Evolutionary conservation across 2,797 vertebrate genomes (phyloP), one percentile per base, ranked within the genome.

Genomic region (Rhinogobio ventralis): DNA sequence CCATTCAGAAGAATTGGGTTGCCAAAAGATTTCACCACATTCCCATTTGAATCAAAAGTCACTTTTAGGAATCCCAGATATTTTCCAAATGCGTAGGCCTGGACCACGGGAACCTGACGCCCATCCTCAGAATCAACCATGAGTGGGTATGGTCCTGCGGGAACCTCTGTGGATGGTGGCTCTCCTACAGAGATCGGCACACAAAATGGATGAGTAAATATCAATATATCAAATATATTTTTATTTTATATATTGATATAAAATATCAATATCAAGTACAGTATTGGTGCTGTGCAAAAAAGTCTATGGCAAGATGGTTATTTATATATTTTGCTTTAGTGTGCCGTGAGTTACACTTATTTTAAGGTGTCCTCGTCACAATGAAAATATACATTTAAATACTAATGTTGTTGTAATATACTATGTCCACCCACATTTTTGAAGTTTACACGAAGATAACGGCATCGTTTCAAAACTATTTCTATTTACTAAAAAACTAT

Each of bases 11-110:
- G 93, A 84, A 99, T 94, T 46, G 98, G 98, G 86, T 99, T 99
- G 82, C 98, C 98, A 19, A 86, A 82, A 0, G 95, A 87, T 49
- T 87, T 89, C 42, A 95, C 11, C 4, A 99, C 96, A 0, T 96
- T 91, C 73, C 98, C 98, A 25, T 88, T 71, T 0, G 91, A 77
- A 83, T 98, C 95, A 87, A 99, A 99, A 0, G 93, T 94, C 45
- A 99, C 94, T 64, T 96, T 96, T 57, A 99, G 91, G 20, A 92
- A 91, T 19, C 98, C 98, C 42, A 99, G 94, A 46, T 99, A 99
- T 83, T 99, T 99, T 72, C 98, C 98, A 25, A 97, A 99, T 62
- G 97, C 97, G 0, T 97, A 99, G 57, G 97, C 98, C 91, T 99
- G 98, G 17, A 99, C 97, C 0, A 99, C 98, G 0, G 97, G 98